Conservation (phyloP, 2,113 vertebrate species). For the Oreamnos americanus region DNA sequence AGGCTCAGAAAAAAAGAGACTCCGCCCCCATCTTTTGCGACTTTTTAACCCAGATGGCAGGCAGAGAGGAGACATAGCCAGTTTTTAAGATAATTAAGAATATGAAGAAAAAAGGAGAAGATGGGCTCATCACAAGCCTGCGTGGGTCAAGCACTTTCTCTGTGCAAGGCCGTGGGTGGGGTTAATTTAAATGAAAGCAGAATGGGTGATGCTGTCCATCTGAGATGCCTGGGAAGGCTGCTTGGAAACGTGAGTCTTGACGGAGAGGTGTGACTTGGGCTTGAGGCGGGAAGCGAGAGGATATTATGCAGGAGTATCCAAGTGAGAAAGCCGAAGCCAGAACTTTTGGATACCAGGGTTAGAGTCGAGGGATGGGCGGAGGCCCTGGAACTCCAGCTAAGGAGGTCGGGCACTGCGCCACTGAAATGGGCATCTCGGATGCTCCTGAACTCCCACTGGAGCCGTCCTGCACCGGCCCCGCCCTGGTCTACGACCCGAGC, state of each 20-base stretch:
- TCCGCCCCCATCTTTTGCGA: neutral
- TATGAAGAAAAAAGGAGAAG: neutral
- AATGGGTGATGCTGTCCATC: neutral
- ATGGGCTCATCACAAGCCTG: neutral
- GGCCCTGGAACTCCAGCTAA: neutral
- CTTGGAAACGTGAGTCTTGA: neutral
- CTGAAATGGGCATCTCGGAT: no score
- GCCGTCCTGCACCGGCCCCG: neutral
- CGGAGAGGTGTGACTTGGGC: neutral
- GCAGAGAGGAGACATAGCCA: neutral
- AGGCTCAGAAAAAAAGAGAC: neutral
- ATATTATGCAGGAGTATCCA: neutral
- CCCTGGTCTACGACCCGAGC: neutral
- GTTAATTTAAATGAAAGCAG: neutral
- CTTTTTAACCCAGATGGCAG: neutral
- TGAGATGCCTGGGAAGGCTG: neutral
- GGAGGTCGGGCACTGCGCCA: neutral
- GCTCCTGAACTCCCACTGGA: neutral
- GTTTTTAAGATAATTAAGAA: neutral
- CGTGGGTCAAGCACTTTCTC: neutral
- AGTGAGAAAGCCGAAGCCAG: neutral
- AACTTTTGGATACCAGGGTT: neutral
- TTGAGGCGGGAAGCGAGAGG: neutral
- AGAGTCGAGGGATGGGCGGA: neutral
- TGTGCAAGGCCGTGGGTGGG: neutral